A percentile compares a stretch with the other conserved stretches of the same genome.
These are phyloP conservation scores for Montifringilla adamsi DNA, from an alignment of 2,113 vertebrate genomes.

Conservation along the genomic window DNA sequence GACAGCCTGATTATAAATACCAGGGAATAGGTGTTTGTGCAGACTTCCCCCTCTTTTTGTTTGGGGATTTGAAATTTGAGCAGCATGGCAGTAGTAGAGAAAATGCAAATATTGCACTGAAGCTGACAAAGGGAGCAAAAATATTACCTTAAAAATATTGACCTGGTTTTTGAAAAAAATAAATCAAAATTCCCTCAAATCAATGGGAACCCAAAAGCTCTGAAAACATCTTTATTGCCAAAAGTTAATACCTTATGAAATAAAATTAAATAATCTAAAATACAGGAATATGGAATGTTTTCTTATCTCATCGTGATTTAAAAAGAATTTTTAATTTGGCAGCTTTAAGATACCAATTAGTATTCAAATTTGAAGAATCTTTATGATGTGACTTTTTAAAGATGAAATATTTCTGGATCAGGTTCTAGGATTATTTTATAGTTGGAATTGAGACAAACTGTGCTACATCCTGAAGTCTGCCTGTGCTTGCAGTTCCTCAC, in stretches of 20 bases:
- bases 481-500: fast-evolving
- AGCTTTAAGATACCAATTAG: not conserved
- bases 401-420: not conserved
- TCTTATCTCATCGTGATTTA: not conserved
- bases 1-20: not conserved
- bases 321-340: not conserved
- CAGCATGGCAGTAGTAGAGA: not conserved
- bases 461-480: not conserved
- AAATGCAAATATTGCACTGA: not conserved
- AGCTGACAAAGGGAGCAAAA: not conserved
- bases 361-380: not conserved
- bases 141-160: not conserved
- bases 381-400: not conserved
- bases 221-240: not conserved
- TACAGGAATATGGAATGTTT: not conserved
- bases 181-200: not conserved
- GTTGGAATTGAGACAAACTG: not conserved
- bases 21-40: not conserved
- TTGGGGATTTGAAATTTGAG: not conserved
- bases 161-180: not conserved
- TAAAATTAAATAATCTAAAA: not conserved
- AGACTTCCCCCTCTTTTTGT: not conserved
- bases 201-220: not conserved
- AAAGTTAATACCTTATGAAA: not conserved
- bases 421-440: not conserved